These are phyloP conservation scores for Lucifuga dentata DNA, from an alignment of 2,113 vertebrate genomes.

Conservation along the genomic window DNA sequence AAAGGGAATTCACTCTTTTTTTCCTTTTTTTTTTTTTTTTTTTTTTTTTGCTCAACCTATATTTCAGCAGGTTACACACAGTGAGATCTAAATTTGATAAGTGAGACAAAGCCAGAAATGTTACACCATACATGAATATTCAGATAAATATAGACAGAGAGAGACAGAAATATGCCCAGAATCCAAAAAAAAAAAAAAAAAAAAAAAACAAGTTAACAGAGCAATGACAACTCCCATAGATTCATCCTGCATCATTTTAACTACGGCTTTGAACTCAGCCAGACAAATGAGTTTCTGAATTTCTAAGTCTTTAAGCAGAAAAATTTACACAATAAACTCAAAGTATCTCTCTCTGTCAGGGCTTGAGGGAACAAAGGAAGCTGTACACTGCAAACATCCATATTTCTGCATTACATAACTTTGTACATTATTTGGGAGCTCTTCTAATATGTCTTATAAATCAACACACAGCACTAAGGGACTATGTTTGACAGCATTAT, in stretches of 20 bases:
- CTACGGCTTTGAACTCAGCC: conserved; percentile 50
- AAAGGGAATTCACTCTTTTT: background rate
- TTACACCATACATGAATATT: background rate
- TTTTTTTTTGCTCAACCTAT: no score
- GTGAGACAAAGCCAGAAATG: conserved; percentile 1
- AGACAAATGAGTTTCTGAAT: conserved; percentile 48
- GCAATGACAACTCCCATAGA: conserved; percentile 53
- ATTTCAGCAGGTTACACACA: conserved; percentile 15
- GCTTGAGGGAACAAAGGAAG: conserved; percentile 43
- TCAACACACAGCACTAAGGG: conserved; percentile 27
- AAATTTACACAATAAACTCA: conserved; percentile 39
- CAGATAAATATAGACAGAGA: conserved; percentile 24
- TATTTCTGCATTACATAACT: conserved; percentile 46
- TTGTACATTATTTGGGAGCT: conserved; percentile 40
- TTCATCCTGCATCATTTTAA: conserved; percentile 36
- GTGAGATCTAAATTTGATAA: conserved; percentile 11
- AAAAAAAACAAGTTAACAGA: conserved; percentile 39
- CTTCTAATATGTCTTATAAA: conserved; percentile 42
- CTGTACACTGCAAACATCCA: conserved; percentile 24
- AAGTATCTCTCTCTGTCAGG: conserved; percentile 51
- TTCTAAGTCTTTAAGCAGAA: conserved; percentile 47
- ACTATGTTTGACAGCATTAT: background rate
- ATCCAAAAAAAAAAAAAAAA: background rate
- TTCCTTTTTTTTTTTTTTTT: no score
- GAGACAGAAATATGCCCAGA: conserved; percentile 1